Percentiles rank a stretch among this genome's conserved stretches.
Evolutionary conservation across 37 sponge, comb jelly and placozoan genomes (phyloP).

Genomic region (Axinella damicornis): DNA sequence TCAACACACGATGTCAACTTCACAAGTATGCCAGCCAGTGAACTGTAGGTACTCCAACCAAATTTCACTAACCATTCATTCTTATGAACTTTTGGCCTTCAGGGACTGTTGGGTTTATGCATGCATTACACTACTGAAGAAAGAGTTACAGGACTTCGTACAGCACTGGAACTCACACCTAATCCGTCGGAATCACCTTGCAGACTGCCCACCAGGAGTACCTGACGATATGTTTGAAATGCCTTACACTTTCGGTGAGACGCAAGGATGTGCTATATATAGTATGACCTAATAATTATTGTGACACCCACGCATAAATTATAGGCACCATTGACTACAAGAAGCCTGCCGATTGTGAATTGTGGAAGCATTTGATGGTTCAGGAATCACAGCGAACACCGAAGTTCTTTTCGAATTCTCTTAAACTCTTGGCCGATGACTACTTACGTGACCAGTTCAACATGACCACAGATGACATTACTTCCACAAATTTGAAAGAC

Average conservation of each 20-base stretch:
- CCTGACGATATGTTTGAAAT: conserved; percentile 53
- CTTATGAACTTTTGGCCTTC: no score
- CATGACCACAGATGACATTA: neutral
- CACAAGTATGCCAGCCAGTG: conserved; percentile 19
- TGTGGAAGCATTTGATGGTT: neutral
- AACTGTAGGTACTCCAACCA: no score
- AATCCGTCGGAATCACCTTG: conserved; percentile 24
- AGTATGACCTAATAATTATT: no score
- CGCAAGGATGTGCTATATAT: no score
- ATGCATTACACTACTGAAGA: neutral
- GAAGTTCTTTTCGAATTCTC: neutral
- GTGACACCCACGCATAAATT: no score
- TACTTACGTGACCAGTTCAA: neutral
- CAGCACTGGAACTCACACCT: conserved; percentile 45
- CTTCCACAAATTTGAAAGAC: neutral
- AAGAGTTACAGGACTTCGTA: conserved; percentile 42
- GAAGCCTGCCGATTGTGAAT: neutral
- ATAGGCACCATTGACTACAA: neutral
- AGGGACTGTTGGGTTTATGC: neutral
- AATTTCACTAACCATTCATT: no score
- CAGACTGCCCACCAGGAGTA: conserved; percentile 3
- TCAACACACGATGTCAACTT: neutral
- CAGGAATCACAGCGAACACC: neutral
- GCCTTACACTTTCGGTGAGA: conserved; percentile 29
- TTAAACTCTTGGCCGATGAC: neutral